These are phyloP conservation scores for Microctonus hyperodae DNA, from an alignment of 2,888 invertebrate species.

Conservation along the genomic window DNA sequence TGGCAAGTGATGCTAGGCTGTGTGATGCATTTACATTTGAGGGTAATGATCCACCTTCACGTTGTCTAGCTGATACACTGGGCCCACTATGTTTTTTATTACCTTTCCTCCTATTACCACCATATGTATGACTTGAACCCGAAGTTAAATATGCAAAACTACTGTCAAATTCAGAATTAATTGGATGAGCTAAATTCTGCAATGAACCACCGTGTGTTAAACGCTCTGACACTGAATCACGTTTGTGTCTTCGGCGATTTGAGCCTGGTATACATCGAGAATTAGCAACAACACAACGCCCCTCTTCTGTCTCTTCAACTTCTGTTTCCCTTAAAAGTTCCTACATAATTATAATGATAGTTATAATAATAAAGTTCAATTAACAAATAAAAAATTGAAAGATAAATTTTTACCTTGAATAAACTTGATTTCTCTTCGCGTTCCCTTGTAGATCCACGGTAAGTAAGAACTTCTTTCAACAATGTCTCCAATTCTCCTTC, in stretches of 20 bases:
- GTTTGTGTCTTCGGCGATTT: slow-evolving; percentile 61
- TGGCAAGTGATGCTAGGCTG: slow-evolving; percentile 56
- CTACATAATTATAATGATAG: slow-evolving; percentile 59
- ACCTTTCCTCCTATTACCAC: slow-evolving; percentile 54
- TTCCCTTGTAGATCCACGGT: slow-evolving; percentile 81
- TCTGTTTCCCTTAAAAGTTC: slow-evolving; percentile 80
- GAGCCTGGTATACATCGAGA: slow-evolving; percentile 59
- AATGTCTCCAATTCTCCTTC: slow-evolving; percentile 79
- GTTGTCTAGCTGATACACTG: slow-evolving; percentile 66
- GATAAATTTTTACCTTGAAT: slow-evolving; percentile 71
- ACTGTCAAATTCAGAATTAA: slow-evolving; percentile 58
- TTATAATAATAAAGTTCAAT: neutral
- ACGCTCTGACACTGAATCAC: slow-evolving; percentile 65
- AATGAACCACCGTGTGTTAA: slow-evolving; percentile 68
- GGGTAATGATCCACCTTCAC: slow-evolving; percentile 73
- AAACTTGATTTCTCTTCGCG: slow-evolving; percentile 84
- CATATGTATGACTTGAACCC: slow-evolving; percentile 57
- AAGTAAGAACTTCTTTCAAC: slow-evolving; percentile 83
- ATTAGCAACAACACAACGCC: slow-evolving; percentile 59
- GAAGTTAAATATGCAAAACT: slow-evolving; percentile 57
- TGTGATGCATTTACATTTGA: slow-evolving; percentile 67
- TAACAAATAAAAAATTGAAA: neutral
- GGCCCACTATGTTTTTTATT: slow-evolving; percentile 55
- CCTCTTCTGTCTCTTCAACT: slow-evolving; percentile 71
- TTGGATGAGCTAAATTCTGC: slow-evolving; percentile 67